Base-by-base conservation (phyloP, 2,797 vertebrate species). In the Novumbra hubbsi region DNA sequence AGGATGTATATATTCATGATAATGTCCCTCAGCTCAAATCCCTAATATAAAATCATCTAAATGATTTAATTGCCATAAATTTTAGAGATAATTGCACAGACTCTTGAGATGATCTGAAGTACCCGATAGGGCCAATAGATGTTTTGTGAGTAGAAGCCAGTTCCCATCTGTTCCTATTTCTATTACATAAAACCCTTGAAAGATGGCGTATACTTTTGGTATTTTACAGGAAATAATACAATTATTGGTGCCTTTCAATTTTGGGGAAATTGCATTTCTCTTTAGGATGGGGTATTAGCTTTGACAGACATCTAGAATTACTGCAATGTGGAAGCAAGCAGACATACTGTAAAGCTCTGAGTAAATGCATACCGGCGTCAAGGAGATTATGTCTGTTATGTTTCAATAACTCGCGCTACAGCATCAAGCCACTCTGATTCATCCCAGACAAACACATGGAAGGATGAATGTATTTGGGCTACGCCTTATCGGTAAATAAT, bases 401-500 rank as follows among this genome's bases (percentile, higher is more conserved):
- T 81, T 79, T 81, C 83, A 78, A 73, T 75, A 78, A 74, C 69
- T 81, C 14, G 5, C 50, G 65, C 55, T 60, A 21, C 55, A 24
- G 55, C 55, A 80, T 79, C 63, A 74, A 48, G 21, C 48, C 34
- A 21, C 8, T 8, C 65, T 80, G 78, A 87, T 78, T 62, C 2
- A 75, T 70, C 77, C 81, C 84, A 86, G 78, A 87, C 76, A 17
- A 49, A 71, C 72, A 66, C 0, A 60, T 67, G 30, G 32, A 52
- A 78, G 48, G 66, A 81, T 70, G 78, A 76, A 83, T 79, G 73
- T 60, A 80, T 80, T 80, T 78, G 73, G 78, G 83, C 78, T 34
- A 80, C 41, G 71, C n/a, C 2, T 66, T 5, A 12, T 77, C 60
- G 45, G 55, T 76, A 82, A 87, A 85, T 57, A 82, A 79, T 73